These are phyloP conservation scores for Chionodraco myersi DNA, from an alignment of 2,113 vertebrate species.

Conservation along the genomic window DNA sequence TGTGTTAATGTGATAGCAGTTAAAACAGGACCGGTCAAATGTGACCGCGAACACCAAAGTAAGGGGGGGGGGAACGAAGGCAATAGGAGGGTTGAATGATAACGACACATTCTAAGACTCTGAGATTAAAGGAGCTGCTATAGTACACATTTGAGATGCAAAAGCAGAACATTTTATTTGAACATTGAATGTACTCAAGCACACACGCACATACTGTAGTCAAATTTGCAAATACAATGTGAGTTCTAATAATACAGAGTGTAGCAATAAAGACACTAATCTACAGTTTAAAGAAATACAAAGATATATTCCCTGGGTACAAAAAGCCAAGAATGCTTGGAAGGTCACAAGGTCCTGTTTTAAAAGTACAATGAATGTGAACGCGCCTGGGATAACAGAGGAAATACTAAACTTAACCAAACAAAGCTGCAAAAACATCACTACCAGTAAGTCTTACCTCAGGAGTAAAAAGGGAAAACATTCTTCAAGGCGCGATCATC, in stretches of 20 bases:
- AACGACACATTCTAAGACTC: not conserved
- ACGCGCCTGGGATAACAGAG: conserved; percentile 43
- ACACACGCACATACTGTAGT: not conserved
- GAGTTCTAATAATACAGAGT: not conserved
- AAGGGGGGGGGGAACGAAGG: too few species aligned
- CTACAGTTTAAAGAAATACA: not conserved
- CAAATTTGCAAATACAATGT: not conserved
- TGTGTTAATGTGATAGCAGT: too few species aligned
- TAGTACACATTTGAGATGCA: not conserved
- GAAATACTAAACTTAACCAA: conserved; percentile 70
- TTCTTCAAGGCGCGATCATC: conserved; percentile 48
- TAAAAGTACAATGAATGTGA: conserved; percentile 68
- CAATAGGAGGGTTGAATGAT: too few species aligned
- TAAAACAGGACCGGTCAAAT: too few species aligned
- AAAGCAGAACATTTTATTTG: not conserved
- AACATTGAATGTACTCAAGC: not conserved
- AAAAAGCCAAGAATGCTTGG: conserved; percentile 34
- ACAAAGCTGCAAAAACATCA: conserved; percentile 78
- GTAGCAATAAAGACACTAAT: conserved; percentile 14
- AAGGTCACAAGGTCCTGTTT: conserved; percentile 41
- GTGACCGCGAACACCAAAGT: too few species aligned
- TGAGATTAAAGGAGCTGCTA: not conserved
- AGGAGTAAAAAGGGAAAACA: conserved; percentile 44
- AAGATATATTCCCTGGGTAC: conserved; percentile 26
- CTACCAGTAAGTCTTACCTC: conserved; percentile 74